Evolutionary conservation across 2,888 invertebrate species (phyloP), one percentile per base, ranked within the genome.

Genomic region (Parthenolecanium corni): DNA sequence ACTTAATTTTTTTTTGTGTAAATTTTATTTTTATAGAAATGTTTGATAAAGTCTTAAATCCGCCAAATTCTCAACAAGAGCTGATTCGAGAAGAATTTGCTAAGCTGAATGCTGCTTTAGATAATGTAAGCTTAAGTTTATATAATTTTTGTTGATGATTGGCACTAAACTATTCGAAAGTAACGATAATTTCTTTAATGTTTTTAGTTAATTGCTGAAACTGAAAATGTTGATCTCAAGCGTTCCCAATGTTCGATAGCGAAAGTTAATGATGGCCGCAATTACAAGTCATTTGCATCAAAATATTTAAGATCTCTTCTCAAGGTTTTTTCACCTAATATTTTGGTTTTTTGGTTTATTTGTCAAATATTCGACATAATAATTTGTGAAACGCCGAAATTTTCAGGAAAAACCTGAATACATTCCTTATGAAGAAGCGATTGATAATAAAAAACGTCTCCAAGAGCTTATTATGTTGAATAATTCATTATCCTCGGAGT

Each of bases 401-500:
- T 24, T 44, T 36, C 6, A 63, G 53, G 63, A 63, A 42, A 40
- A 38, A 38, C 4, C 31, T 9, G 63, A 53, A 47, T 25, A 23
- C 4, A 53, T 63, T 53, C 63, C 63, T 6, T 63, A 53, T 20
- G 31, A 47, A 23, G 46, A 53, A n/a, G 38, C 53, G 14, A 44
- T 52, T 4, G 38, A 63, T 6, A 63, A 63, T 23, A 44, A 63
- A 38, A 20, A 21, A 21, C 25, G 46, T 44, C n/a, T 63, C 31
- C 53, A 53, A 53, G 63, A 63, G 46, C 46, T 44, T 36, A 54
- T 54, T n/a, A 54, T 53, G 44, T 31, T 63, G 11, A 52, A 63
- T 53, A 54, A 63, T 23, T 24, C 52, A 14, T 68, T 76, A 25
- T 69, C 73, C 6, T 71, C 73, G 68, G 76, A 76, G 64, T 64